Percentiles rank a stretch among this genome's conserved stretches.
Conservation (phyloP, 2,113 vertebrate genomes). For the Suricata suricatta region DNA sequence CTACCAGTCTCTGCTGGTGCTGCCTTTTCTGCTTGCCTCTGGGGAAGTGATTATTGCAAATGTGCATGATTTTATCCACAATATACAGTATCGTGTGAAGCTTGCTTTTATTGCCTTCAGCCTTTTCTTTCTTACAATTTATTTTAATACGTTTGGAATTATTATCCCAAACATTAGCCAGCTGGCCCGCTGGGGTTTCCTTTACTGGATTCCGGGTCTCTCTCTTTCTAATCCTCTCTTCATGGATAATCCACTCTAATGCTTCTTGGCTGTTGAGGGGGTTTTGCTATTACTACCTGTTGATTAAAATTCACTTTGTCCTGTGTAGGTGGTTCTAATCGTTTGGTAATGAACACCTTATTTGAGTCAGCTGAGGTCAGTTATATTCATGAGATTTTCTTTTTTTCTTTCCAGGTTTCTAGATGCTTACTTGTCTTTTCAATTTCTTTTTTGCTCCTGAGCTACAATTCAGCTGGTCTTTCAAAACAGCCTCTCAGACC, state of each 20-base stretch:
- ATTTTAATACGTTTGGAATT: slow-evolving; percentile 84
- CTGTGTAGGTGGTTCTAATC: slow-evolving; percentile 86
- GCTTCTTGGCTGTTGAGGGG: slow-evolving; percentile 79
- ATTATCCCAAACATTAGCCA: slow-evolving; percentile 86
- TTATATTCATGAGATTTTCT: slow-evolving; percentile 54
- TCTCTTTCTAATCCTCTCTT: slow-evolving; percentile 85
- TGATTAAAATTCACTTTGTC: slow-evolving; percentile 87
- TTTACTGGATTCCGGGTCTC: slow-evolving; percentile 82
- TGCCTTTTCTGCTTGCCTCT: slow-evolving; percentile 73
- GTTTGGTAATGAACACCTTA: slow-evolving; percentile 86
- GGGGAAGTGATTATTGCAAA: slow-evolving; percentile 79
- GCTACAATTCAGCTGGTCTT: slow-evolving; percentile 56
- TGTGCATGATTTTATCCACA: slow-evolving; percentile 76
- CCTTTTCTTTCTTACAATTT: slow-evolving; percentile 85
- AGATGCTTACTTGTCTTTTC: slow-evolving; percentile 29
- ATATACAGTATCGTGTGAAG: slow-evolving; percentile 79
- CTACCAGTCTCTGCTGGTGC: slow-evolving; percentile 70
- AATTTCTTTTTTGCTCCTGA: not conserved
- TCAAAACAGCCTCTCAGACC: slow-evolving; percentile 6
- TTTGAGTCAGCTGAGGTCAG: slow-evolving; percentile 77
- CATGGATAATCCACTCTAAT: slow-evolving; percentile 85
- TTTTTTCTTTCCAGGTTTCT: slow-evolving; percentile 58
- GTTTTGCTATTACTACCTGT: slow-evolving; percentile 89
- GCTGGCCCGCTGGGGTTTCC: slow-evolving; percentile 85
- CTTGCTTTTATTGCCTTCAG: slow-evolving; percentile 80